A percentile compares a stretch with the other conserved stretches of the same genome.
Conservation (phyloP, 92 coral and sea anemone species). For the Porites rus region DNA sequence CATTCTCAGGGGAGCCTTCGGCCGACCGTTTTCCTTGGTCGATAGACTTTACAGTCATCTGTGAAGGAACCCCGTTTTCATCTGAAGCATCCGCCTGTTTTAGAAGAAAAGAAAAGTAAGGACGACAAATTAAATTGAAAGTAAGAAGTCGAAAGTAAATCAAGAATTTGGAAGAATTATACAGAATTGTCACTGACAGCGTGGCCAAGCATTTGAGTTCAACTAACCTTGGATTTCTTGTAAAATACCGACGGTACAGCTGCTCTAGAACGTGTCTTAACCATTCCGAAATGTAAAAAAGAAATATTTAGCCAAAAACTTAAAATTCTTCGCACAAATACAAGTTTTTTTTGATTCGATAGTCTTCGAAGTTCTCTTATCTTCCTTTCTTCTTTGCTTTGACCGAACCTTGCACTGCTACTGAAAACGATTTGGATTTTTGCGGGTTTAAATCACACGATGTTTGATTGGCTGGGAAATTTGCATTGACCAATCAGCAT, state of each 20-base stretch:
- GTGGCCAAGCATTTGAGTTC: background rate
- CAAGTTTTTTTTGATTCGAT: background rate
- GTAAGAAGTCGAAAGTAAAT: background rate
- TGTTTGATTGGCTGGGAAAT: conserved; percentile 77
- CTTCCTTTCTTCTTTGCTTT: conserved; percentile 11
- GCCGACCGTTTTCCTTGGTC: conserved; percentile 87
- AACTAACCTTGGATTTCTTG: conserved; percentile 53
- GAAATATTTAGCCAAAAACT: background rate
- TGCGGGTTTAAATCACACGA: conserved; percentile 87
- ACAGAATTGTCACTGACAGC: background rate
- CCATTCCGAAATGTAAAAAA: conserved; percentile 49
- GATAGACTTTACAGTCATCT: conserved; percentile 50
- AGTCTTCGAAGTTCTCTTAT: too few relatives aligned
- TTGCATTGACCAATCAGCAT: conserved; percentile 77
- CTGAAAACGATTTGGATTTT: conserved; percentile 73
- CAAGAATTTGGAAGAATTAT: background rate
- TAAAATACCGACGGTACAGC: conserved; percentile 51
- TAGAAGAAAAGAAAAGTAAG: background rate
- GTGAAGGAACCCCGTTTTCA: conserved; percentile 58
- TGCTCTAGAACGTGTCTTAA: conserved; percentile 73
- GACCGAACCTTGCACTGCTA: background rate
- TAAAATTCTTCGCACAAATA: background rate
- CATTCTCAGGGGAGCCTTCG: conserved; percentile 82
- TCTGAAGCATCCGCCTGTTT: conserved; percentile 45
- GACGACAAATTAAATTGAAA: background rate